phyloP scores from a whole-genome alignment of 2,113 vertebrate genomes.

The Embiotoca jacksoni region DNA sequence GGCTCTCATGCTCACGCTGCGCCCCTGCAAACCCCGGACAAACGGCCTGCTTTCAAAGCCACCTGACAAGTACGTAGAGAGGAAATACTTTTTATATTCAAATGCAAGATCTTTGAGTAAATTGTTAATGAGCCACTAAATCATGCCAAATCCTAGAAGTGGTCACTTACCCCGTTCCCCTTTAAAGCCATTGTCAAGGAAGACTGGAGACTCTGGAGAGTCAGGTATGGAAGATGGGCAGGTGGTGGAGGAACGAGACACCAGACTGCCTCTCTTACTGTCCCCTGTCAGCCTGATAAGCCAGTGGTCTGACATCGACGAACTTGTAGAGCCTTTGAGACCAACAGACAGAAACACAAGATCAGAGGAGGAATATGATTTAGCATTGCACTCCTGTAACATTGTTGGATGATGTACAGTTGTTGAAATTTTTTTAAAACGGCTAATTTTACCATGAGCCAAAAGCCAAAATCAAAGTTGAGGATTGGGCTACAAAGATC shows the following conservation, averaged over 20 bases:
- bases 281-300: conserved; percentile 84
- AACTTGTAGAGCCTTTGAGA: conserved; percentile 87
- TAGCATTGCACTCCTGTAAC: not conserved
- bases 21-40: conserved; percentile 82
- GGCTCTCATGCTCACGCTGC: conserved; percentile 87
- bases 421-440: too few relatives aligned
- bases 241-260: conserved; percentile 81
- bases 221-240: conserved; percentile 74
- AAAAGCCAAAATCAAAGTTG: too few relatives aligned
- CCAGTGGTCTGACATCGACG: conserved; percentile 91
- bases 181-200: conserved; percentile 63
- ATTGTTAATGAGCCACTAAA: not conserved
- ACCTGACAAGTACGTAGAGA: conserved; percentile 69
- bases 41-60: conserved; percentile 81
- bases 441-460: too few relatives aligned
- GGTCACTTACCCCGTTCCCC: conserved; percentile 82
- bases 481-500: too few relatives aligned
- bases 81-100: conserved; percentile 1
- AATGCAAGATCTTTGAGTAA: not conserved
- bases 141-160: too few relatives aligned
- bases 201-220: conserved; percentile 81
- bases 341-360: not conserved
- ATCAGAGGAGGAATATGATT: not conserved
- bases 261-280: conserved; percentile 79
- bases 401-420: too few relatives aligned